These are phyloP conservation scores for Sturmia bella DNA, from an alignment of 2,888 invertebrate species.

Conservation along the genomic window DNA sequence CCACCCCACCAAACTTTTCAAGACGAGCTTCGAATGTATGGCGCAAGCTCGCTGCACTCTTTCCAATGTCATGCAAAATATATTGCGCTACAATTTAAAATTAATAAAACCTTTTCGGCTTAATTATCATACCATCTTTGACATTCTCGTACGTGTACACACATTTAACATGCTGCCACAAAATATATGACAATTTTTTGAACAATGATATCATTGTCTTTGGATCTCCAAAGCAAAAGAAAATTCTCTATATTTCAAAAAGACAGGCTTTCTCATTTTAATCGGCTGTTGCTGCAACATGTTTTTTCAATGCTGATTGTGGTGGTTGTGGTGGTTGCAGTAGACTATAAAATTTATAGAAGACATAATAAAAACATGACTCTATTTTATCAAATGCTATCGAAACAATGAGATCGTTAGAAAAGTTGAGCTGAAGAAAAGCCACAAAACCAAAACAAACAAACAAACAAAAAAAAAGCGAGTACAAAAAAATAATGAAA, in stretches of 20 bases:
- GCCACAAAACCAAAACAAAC: background rate
- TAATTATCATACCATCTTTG: background rate
- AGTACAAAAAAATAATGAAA: constrained; percentile 22
- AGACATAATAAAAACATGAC: constrained; percentile 48
- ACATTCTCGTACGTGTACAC: background rate
- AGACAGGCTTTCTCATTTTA: constrained; percentile 61
- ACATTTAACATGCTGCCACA: constrained; percentile 19
- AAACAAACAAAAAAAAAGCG: background rate
- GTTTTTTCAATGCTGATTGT: constrained; percentile 17
- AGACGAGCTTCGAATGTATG: too few relatives aligned
- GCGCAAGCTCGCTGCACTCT: too few relatives aligned
- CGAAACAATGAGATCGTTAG: constrained; percentile 68
- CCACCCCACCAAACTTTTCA: too few relatives aligned
- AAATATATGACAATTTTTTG: constrained; percentile 59
- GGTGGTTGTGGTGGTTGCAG: background rate
- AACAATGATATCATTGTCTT: constrained; percentile 60
- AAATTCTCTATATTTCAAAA: constrained; percentile 51
- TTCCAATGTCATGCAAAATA: too few relatives aligned
- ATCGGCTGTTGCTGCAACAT: constrained; percentile 37
- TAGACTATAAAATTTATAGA: constrained; percentile 54
- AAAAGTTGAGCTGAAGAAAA: constrained; percentile 7
- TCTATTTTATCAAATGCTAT: constrained; percentile 66
- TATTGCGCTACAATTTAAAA: too few relatives aligned
- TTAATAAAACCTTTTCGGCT: background rate
- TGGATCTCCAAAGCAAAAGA: constrained; percentile 34